A percentile compares a stretch with the other conserved stretches of the same genome.
These are phyloP conservation scores for Mythimna vitellina DNA, from an alignment of 2,888 invertebrate genomes.

Conservation along the genomic window DNA sequence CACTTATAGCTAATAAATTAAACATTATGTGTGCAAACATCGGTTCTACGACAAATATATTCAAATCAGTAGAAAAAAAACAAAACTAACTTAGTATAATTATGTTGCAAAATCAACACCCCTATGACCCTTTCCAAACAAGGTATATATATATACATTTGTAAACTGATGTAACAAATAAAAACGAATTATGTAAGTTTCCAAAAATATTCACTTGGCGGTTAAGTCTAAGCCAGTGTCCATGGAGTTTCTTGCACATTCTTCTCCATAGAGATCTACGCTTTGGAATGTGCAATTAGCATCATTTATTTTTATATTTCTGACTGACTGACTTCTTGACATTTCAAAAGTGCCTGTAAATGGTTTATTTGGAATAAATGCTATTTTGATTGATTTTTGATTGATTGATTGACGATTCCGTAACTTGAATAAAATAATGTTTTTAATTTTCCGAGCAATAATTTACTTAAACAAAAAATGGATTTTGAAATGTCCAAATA, in stretches of 20 bases:
- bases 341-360: no score
- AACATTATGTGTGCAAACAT: slow-evolving; percentile 25
- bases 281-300: no score
- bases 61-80: slow-evolving; percentile 24
- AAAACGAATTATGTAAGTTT: slow-evolving; percentile 6
- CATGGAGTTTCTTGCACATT: no score
- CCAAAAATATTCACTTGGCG: neutral
- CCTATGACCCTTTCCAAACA: slow-evolving; percentile 16
- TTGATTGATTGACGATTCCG: neutral
- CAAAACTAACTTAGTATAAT: slow-evolving; percentile 12
- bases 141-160: neutral
- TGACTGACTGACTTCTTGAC: no score
- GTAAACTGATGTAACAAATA: slow-evolving; percentile 9
- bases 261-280: no score
- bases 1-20: slow-evolving; percentile 54
- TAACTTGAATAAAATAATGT: neutral
- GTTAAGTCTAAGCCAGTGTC: neutral
- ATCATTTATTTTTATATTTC: no score
- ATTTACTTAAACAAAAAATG: neutral
- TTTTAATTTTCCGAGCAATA: neutral
- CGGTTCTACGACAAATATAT: slow-evolving; percentile 22
- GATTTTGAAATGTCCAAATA: neutral
- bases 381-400: no score
- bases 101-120: slow-evolving; percentile 17
- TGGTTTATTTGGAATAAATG: no score